These are phyloP conservation scores for Ornithorhynchus anatinus DNA, from an alignment of 2,113 vertebrate genomes.

Conservation along the genomic window DNA sequence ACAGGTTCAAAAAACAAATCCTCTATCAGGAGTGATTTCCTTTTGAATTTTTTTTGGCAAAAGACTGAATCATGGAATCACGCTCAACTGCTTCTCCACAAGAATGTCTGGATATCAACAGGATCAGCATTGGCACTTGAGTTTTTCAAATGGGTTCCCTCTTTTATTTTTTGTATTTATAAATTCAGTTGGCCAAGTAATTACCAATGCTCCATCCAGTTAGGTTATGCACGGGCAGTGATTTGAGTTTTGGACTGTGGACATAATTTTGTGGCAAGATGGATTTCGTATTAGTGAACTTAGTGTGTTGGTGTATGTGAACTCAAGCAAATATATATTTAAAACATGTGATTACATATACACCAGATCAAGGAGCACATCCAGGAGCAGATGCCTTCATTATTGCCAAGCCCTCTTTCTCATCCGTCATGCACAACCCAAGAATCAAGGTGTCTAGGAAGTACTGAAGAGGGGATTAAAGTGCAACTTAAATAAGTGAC, in stretches of 20 bases:
- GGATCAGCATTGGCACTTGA: slow-evolving; percentile 25
- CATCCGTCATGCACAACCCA: slow-evolving; percentile 28
- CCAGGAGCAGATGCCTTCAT: not conserved
- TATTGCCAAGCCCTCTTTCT: slow-evolving; percentile 10
- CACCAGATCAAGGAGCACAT: not conserved
- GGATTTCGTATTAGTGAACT: slow-evolving; percentile 37
- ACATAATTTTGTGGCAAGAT: slow-evolving; percentile 37
- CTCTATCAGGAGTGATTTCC: slow-evolving; percentile 36
- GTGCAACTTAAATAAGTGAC: slow-evolving; percentile 26
- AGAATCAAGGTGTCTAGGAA: not conserved
- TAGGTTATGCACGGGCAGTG: slow-evolving; percentile 3
- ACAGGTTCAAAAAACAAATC: too few relatives aligned
- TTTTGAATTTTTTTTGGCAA: slow-evolving; percentile 42
- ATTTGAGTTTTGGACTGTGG: slow-evolving; percentile 31
- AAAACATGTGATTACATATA: slow-evolving; percentile 11
- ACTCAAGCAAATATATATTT: slow-evolving; percentile 24
- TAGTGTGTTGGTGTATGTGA: not conserved
- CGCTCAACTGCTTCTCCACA: not conserved
- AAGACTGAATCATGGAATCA: not conserved
- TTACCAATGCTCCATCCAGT: slow-evolving; percentile 44
- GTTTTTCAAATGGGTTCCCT: slow-evolving; percentile 33
- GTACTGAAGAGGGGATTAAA: slow-evolving; percentile 4
- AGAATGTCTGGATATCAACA: slow-evolving; percentile 23
- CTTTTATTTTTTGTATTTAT: slow-evolving; percentile 53
- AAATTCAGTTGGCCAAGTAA: slow-evolving; percentile 58